Base-by-base conservation (phyloP, 1,140 invertebrate genomes). In the Scylla paramamosain region DNA sequence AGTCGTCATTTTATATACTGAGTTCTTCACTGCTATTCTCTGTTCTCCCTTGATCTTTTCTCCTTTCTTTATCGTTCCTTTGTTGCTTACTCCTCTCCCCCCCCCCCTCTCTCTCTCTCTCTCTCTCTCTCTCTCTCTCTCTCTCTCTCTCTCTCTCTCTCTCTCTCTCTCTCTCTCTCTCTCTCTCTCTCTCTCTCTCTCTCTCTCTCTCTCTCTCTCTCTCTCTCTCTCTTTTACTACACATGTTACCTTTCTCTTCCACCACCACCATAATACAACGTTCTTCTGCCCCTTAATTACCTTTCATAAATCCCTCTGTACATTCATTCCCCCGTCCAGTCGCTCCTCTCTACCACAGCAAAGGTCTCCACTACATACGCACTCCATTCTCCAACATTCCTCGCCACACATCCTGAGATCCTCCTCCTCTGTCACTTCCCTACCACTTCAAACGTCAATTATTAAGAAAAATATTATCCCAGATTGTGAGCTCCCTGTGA, bases 391-490 rank as follows among this genome's bases (percentile, higher is more conserved):
- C 52, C 52, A 16, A 1, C 52, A 12, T 77, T 59, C 52, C 10
- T 20, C 52, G 52, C 52, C 16, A 59, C 67, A 77, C 67, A 25
- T 77, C 16, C 25, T 77, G 12, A 12, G 16, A 59, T 20, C 52
- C 10, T 7, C 67, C 67, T 25, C 67, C 67, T 77, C 16, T n/a
- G 20, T n/a, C 67, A 20, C 67, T n/a, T 77, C 16, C 25, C 20
- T n/a, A 77, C 67, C 67, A n/a, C 67, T 77, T 77, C 25, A 77
- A 77, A 77, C 67, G 16, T 77, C 67, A 77, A 77, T 77, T n/a
- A 77, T n/a, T n/a, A 7, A 20, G n/a, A 77, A 77, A 77, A 77
- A 77, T 20, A 77, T 77, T 77, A 77, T 77, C 67, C 12, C 16
- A 77, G n/a, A 77, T 77, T n/a, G 12, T 2, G 25, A 20, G 7